Base-by-base conservation (phyloP, 2,888 invertebrate species). In the Ornithoptera alexandrae region DNA sequence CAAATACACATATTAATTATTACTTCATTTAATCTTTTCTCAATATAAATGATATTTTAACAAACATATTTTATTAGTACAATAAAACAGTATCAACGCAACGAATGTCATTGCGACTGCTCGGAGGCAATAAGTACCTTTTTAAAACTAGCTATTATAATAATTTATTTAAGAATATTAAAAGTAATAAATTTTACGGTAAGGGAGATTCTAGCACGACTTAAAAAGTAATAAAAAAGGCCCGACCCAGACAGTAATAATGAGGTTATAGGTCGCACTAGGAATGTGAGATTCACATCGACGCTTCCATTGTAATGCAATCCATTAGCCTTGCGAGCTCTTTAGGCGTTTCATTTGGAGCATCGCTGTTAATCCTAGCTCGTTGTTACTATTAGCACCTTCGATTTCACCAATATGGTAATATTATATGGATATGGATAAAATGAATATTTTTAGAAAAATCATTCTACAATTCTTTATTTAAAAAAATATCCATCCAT, bases 281-380 rank as follows among this genome's bases (percentile, higher is more conserved):
- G 84, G 90, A 87, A 92, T 90, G 88, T 81, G 78, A 79, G 80
- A 81, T 78, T 81, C 84, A 85, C 85, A 87, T 88, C 88, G 88
- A 85, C 85, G 84, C 83, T 83, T 82, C 82, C 83, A 81, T 82
- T 83, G 78, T 70, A 67, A 42, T 82, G 84, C 82, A 80, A 83
- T 81, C 83, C 83, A 86, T 88, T 87, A 89, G 85, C 88, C 89
- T 90, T 87, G 91, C 83, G 79, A 77, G 86, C 86, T 86, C 84
- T 87, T 89, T 86, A 89, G 84, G 80, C 79, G 79, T 79, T 81
- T 80, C 78, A 76, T 79, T 78, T 78, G 75, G 76, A 76, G 72
- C 72, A 73, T 74, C 75, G 76, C 75, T 79, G 79, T 81, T 79
- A 77, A 79, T 83, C 80, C 80, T 81, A 78, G 79, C 77, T 74